Percentiles rank a stretch among this genome's conserved stretches.
Conservation (phyloP, 2,113 vertebrate genomes). For the Myotis lucifugus region DNA sequence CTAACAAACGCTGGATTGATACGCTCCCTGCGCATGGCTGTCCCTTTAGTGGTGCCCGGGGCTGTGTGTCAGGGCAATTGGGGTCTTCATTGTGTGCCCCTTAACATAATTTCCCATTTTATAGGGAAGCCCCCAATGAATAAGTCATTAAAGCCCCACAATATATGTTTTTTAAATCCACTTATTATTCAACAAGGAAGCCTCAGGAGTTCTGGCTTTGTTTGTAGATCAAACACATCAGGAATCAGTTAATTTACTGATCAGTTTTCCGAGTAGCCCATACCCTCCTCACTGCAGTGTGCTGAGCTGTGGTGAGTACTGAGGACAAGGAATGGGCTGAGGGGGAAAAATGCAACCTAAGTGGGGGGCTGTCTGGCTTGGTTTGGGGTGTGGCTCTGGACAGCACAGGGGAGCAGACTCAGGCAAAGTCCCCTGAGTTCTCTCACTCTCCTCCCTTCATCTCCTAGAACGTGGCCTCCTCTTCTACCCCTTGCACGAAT, state of each 20-base stretch:
- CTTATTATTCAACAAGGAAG: constrained; percentile 20
- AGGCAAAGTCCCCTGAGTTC: neutral
- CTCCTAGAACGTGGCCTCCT: too few relatives aligned
- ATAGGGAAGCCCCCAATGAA: constrained; percentile 11
- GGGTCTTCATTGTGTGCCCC: neutral
- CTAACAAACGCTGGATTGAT: neutral
- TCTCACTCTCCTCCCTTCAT: too few relatives aligned
- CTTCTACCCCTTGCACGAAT: too few relatives aligned
- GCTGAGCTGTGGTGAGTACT: accelerated
- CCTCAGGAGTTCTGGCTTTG: neutral
- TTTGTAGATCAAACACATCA: neutral
- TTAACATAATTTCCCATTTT: neutral
- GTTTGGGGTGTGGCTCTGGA: accelerated
- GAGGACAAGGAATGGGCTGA: neutral
- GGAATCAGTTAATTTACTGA: neutral
- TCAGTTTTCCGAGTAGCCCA: neutral
- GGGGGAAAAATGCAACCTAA: too few relatives aligned
- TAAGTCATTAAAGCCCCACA: neutral
- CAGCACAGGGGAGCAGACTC: neutral
- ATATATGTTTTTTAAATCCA: constrained; percentile 33
- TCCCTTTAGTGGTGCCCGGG: neutral
- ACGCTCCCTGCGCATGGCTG: neutral
- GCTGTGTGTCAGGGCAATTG: neutral
- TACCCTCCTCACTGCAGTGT: neutral
- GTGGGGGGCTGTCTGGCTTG: too few relatives aligned